Evolutionary conservation across 2,888 invertebrate species (phyloP), one percentile per base, ranked within the genome.

Genomic region (Heliconius ismenius): DNA sequence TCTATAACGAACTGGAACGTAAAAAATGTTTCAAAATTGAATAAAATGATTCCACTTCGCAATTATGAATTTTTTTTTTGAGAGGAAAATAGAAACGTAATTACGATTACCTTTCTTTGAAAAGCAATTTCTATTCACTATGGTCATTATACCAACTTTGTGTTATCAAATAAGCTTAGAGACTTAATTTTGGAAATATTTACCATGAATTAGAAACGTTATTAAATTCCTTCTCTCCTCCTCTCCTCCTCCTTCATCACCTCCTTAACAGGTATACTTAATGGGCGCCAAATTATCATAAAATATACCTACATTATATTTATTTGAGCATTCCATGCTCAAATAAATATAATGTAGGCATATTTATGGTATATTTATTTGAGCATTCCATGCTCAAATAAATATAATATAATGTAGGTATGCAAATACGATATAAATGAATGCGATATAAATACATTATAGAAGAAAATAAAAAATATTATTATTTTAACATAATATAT

Each of bases 81-180:
- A 39, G 10, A 15, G n/a, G 58, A 62, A 73, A 73, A 62, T 39
- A 26, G 62, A 74, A 74, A 11, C 58, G 4, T 18, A 64, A 54
- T 67, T 67, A 26, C 10, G 36, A n/a, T 28, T 43, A 62, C 21
- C 1, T 68, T 74, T 60, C 68, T 73, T 73, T 24, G 67, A n/a
- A 73, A 73, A 68, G 62, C 32, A 68, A 73, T 73, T 73, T 76
- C 26, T 76, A 39, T 68, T 60, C 24, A 67, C 62, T 62, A 36
- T 65, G 67, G 65, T 36, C 62, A 24, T 62, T 73, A 73, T 60
- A 36, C 26, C 43, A 73, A 76, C 18, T 49, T 49, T 49, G 18
- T 18, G 18, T 18, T 49, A 21, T 18, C 18, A 49, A 49, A 76
- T 62, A 39, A 67, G 58, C 32, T 60, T 54, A 65, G 39, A 39